Evolutionary conservation across 2,888 invertebrate genomes (phyloP).

Genomic region (Drosophila percnosoma): DNA sequence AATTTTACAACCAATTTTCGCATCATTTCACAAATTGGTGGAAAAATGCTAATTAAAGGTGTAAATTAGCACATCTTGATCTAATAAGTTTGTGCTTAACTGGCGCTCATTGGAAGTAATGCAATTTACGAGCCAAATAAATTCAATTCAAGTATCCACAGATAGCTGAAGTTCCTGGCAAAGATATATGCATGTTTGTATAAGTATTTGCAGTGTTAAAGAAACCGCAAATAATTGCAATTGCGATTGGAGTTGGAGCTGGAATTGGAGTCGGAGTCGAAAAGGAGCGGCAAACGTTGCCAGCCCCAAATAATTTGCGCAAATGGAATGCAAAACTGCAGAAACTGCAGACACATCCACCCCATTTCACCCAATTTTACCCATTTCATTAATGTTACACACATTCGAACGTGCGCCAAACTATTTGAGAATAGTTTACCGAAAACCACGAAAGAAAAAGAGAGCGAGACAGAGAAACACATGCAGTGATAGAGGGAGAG

Average conservation of each 20-base stretch:
- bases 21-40: neutral
- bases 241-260: constrained; percentile 30
- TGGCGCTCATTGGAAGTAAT: constrained; percentile 15
- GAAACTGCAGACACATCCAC: constrained; percentile 26
- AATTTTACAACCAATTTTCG: neutral
- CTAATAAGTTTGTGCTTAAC: constrained; percentile 16
- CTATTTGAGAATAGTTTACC: constrained; percentile 46
- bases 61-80: neutral
- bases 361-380: constrained; percentile 35
- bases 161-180: constrained; percentile 9
- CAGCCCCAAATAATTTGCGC: constrained; percentile 55
- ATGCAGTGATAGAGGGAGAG: neutral
- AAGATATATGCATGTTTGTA: constrained; percentile 2
- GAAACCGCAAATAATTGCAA: constrained; percentile 56
- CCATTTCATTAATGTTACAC: constrained; percentile 74
- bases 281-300: constrained; percentile 43
- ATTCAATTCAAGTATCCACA: constrained; percentile 27
- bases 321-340: constrained; percentile 59
- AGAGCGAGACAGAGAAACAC: constrained; percentile 2
- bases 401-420: constrained; percentile 47
- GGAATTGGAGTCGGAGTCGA: neutral
- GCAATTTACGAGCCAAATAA: constrained; percentile 36
- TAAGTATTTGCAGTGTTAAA: constrained; percentile 22
- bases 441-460: neutral
- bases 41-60: neutral